Evolutionary conservation across 2,113 vertebrate genomes (phyloP), one percentile per base, ranked within the genome.

Genomic region (Rhodinocichla rosea): DNA sequence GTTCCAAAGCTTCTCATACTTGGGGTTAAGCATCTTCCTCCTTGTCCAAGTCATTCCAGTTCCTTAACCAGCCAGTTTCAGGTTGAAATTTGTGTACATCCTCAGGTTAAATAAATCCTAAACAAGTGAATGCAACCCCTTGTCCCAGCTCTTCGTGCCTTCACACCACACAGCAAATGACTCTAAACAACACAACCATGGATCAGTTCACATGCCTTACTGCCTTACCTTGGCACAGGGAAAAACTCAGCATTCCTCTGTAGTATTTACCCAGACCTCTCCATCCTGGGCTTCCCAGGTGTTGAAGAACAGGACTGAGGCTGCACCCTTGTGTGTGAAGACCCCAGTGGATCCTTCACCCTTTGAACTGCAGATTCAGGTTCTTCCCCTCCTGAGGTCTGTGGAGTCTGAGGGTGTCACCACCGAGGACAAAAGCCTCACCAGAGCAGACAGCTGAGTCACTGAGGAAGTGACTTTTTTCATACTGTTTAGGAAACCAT

Each of bases 361-460:
- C 57, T 21, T 45, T 33, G 7, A 70, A 32, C 32, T 40, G 4
- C 10, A 78, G 37, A n/a, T 52, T 91, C 44, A 79, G 37, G 57
- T 82, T 74, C 45, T 79, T 73, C 65, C 87, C 26, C 32, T 53
- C 69, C 92, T 35, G 20, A 91, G 45, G 62, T 75, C 91, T 78
- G 45, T 59, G 68, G 64, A 84, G 80, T 60, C 76, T 83, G 60
- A 93, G 35, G 56, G 24, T 94, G 89, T 57, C 78, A 71, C 86
- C 84, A 52, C 69, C 39, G 44, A 19, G 71, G 87, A 90, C 81
- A 94, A 93, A 91, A 95, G 44, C 49, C 83, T 75, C 77, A 50
- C 64, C 40, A 22, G 62, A 87, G n/a, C 45, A 92, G 88, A 93
- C 95, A 81, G 95, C 74, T 96, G 94, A 97, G 92, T 97, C 96